Percentiles rank a stretch among this genome's conserved stretches.
These are phyloP conservation scores for Xyrauchen texanus DNA, from an alignment of 2,113 vertebrate genomes.

Conservation along the genomic window DNA sequence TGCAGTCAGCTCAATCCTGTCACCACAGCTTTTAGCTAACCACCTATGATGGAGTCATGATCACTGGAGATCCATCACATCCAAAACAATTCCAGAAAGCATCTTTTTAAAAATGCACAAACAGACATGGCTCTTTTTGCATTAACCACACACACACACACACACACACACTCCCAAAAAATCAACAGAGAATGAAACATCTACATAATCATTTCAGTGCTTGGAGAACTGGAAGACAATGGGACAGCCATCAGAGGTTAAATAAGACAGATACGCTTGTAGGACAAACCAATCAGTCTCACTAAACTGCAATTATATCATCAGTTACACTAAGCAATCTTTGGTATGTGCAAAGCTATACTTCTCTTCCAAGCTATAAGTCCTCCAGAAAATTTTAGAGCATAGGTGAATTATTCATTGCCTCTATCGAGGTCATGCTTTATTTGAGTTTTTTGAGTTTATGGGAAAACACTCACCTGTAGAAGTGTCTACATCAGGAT, in stretches of 20 bases:
- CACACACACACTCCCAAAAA: no score
- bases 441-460: neutral
- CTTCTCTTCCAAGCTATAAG: no score
- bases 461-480: constrained; percentile 76
- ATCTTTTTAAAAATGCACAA: neutral
- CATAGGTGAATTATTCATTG: neutral
- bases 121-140: neutral
- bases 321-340: no score
- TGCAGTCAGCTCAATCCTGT: neutral
- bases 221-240: no score
- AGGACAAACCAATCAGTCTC: neutral
- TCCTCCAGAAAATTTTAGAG: neutral
- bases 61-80: neutral
- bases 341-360: no score
- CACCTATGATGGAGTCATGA: no score
- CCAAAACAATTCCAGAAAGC: neutral
- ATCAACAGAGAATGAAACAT: no score
- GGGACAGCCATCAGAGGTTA: constrained; percentile 14
- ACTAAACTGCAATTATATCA: no score
- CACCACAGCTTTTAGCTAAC: neutral
- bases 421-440: no score
- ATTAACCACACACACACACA: no score
- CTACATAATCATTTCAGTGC: no score
- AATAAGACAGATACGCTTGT: constrained; percentile 15
- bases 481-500: constrained; percentile 77